phyloP scores from a whole-genome alignment of 1,140 invertebrate species.

The Andricus grossulariae region DNA sequence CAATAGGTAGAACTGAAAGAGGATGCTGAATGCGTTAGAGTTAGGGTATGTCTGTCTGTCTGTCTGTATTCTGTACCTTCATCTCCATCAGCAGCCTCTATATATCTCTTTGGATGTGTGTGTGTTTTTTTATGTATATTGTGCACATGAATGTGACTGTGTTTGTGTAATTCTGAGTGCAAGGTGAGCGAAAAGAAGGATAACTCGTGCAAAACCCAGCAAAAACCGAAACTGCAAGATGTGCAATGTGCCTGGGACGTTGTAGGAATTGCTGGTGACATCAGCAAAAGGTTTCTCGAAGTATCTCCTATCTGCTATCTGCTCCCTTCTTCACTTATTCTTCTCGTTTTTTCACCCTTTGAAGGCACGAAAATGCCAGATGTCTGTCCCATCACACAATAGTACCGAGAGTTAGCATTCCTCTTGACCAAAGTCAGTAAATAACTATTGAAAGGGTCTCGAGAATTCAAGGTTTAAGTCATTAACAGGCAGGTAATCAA shows the following conservation, averaged over 20 bases:
- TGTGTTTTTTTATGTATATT: conserved; percentile 26
- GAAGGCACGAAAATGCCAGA: too few relatives aligned
- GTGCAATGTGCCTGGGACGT: conserved; percentile 39
- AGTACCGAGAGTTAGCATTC: too few relatives aligned
- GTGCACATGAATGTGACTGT: conserved; percentile 35
- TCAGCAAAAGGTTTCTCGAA: conserved; percentile 53
- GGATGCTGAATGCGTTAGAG: conserved; percentile 13
- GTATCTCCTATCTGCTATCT: conserved; percentile 36
- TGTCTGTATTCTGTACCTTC: background rate
- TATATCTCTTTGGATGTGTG: conserved; percentile 31
- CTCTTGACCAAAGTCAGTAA: too few relatives aligned
- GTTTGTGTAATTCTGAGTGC: conserved; percentile 33
- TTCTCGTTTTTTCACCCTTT: background rate
- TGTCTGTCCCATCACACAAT: too few relatives aligned
- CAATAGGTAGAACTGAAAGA: conserved; percentile 15
- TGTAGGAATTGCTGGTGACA: conserved; percentile 47
- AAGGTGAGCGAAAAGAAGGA: conserved; percentile 37
- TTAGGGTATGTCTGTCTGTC: conserved; percentile 16
- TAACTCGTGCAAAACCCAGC: conserved; percentile 32
- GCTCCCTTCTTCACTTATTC: conserved; percentile 15
- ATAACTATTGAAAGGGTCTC: too few relatives aligned
- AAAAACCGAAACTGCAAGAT: conserved; percentile 45
- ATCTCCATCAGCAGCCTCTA: background rate
- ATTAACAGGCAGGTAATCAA: too few relatives aligned
- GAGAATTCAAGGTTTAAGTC: too few relatives aligned